Evolutionary conservation across 1,140 invertebrate genomes (phyloP).

Genomic region (Drosophila trapezifrons): DNA sequence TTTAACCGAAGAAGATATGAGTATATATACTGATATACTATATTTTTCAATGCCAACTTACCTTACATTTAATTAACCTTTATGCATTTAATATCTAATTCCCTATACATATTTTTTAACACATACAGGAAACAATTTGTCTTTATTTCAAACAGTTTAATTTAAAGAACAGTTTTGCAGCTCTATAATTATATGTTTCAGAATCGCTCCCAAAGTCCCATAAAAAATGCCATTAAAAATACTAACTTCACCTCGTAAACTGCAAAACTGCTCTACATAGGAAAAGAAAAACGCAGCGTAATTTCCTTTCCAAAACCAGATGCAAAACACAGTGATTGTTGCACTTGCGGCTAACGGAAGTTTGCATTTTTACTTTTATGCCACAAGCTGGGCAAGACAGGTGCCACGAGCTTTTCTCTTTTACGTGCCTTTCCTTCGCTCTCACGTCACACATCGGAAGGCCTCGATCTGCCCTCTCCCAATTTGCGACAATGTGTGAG

Average conservation of each 20-base stretch:
- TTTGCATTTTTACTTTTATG: conserved; percentile 51
- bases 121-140: not conserved
- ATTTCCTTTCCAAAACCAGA: conserved; percentile 53
- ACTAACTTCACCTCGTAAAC: conserved; percentile 5
- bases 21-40: too few relatives aligned
- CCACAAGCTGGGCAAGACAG: conserved; percentile 61
- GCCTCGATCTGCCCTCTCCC: conserved; percentile 52
- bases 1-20: too few relatives aligned
- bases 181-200: not conserved
- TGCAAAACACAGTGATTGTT: conserved; percentile 49
- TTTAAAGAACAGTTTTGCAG: not conserved
- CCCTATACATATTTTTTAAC: not conserved
- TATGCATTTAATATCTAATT: not conserved
- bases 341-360: conserved; percentile 51
- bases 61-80: too few relatives aligned
- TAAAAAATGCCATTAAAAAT: conserved; percentile 9
- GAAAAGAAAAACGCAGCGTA: conserved; percentile 35
- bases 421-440: conserved; percentile 14
- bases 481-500: conserved; percentile 79
- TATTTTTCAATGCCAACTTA: too few relatives aligned
- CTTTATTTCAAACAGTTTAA: not conserved
- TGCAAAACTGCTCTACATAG: conserved; percentile 21
- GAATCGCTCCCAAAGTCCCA: not conserved
- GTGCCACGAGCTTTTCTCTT: conserved; percentile 46
- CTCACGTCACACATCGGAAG: conserved; percentile 73